These are phyloP conservation scores for Entelurus aequoreus DNA, from an alignment of 2,113 vertebrate genomes.

Conservation along the genomic window DNA sequence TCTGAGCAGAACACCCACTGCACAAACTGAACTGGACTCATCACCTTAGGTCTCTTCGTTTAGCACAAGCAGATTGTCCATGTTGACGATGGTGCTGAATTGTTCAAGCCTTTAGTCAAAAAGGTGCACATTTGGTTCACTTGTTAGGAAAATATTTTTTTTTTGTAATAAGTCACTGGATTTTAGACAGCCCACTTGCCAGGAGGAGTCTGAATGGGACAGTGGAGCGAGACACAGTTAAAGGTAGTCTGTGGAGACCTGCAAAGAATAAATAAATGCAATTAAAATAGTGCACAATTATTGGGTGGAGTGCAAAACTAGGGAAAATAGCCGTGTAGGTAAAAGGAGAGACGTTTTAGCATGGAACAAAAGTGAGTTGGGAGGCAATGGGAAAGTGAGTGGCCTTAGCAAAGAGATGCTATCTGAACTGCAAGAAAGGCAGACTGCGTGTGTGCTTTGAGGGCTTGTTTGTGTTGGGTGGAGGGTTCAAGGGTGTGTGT, in stretches of 20 bases:
- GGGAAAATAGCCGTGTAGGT: slow-evolving; percentile 28
- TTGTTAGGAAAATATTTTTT: slow-evolving; percentile 11
- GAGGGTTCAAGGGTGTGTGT: slow-evolving; percentile 54
- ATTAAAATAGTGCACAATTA: slow-evolving; percentile 17
- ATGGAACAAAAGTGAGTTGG: slow-evolving; percentile 54
- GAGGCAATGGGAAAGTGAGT: slow-evolving; percentile 46
- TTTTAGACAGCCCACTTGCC: slow-evolving; percentile 72
- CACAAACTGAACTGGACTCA: slow-evolving; percentile 7
- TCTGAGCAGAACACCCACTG: slow-evolving; percentile 15
- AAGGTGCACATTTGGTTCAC: slow-evolving; percentile 14
- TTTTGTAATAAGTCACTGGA: slow-evolving; percentile 58
- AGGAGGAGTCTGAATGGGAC: slow-evolving; percentile 70
- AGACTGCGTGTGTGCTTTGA: slow-evolving; percentile 32
- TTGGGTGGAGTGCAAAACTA: slow-evolving; percentile 25
- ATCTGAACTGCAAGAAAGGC: slow-evolving; percentile 60
- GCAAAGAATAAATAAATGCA: slow-evolving; percentile 8
- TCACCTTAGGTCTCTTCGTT: slow-evolving; percentile 6
- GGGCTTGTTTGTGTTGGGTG: slow-evolving; percentile 69
- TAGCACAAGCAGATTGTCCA: background rate
- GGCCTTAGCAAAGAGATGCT: slow-evolving; percentile 53
- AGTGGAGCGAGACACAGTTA: slow-evolving; percentile 74
- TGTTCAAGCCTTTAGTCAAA: slow-evolving; percentile 31
- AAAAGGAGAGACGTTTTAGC: slow-evolving; percentile 45
- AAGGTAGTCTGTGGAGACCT: slow-evolving; percentile 87
- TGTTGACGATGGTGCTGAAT: slow-evolving; percentile 15